Evolutionary conservation across 1,140 invertebrate genomes (phyloP).

Genomic region (Macrobrachium nipponense): DNA sequence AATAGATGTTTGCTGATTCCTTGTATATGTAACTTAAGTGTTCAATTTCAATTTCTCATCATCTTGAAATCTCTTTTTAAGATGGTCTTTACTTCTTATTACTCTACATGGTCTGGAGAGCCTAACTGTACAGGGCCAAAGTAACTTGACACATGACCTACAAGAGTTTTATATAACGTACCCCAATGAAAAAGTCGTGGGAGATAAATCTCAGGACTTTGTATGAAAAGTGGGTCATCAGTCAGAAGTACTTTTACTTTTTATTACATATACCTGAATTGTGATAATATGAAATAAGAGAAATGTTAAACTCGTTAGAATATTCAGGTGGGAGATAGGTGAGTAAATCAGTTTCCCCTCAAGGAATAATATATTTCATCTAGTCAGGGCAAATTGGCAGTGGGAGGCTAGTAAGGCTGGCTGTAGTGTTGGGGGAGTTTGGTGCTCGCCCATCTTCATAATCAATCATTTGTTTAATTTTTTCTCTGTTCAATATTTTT

Average conservation of each 20-base stretch:
- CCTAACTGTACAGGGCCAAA: conserved; percentile 21
- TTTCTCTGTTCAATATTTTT: background rate
- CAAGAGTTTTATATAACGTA: conserved; percentile 26
- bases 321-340: conserved; percentile 53
- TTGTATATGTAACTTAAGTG: conserved; percentile 46
- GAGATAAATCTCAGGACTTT: background rate
- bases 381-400: conserved; percentile 59
- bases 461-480: conserved; percentile 44
- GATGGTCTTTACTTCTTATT: conserved; percentile 34
- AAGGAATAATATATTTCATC: conserved; percentile 56
- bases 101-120: conserved; percentile 23
- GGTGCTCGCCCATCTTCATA: conserved; percentile 52
- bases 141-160: conserved; percentile 1
- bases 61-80: conserved; percentile 45
- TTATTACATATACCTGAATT: conserved; percentile 58
- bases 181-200: no score
- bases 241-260: conserved; percentile 54
- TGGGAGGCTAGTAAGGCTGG: conserved; percentile 54
- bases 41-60: conserved; percentile 50
- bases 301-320: conserved; percentile 58
- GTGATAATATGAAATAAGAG: conserved; percentile 60
- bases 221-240: conserved; percentile 45
- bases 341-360: conserved; percentile 50
- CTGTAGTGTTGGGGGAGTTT: conserved; percentile 37
- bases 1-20: conserved; percentile 46